Base-by-base conservation (phyloP, 1,140 invertebrate species). In the Orius insidiosus region DNA sequence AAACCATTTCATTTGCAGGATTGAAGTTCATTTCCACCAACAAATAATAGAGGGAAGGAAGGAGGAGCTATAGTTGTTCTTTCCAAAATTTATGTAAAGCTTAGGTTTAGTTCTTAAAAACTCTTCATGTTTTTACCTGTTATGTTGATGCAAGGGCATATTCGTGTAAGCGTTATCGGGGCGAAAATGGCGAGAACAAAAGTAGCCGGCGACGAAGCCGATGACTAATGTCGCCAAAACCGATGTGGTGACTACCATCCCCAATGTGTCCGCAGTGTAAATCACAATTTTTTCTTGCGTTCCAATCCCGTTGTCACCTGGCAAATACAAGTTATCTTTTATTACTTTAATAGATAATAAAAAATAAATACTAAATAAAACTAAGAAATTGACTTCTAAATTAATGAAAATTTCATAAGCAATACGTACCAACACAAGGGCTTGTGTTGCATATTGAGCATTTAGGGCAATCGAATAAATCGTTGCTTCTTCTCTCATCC, bases 171-270 rank as follows among this genome's bases (percentile, higher is more conserved):
- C 71, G 32, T 75, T 64, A 11, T 66, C 71, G 49, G 74, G 73
- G 14, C 80, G 72, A 65, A 82, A 75, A 61, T 78, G 67, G 51
- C 80, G 72, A 6, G 81, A 84, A 60, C 86, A 83, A 54, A 82
- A 71, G 60, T 85, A 87, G 2, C 84, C 84, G 44, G 76, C 76
- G 34, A 83, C 74, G 60, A 87, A 87, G 31, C 85, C 84, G 30
- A 85, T 70, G 57, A 85, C 72, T 36, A 87, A 65, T 2, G 83
- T 84, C 38, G 78, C 75, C 37, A 87, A 65, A 55, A 82, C 81
- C 6, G 80, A 79, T 5, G 76, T 78, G 3, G 76, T 78, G 8
- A 85, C 74, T 4, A 80, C 80, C 38, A 85, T 78, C 15, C 81
- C 75, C 38, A 86, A 61, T 1, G 81, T 81, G 54, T 84, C 79